Percentiles rank a stretch among this genome's conserved stretches.
These are phyloP conservation scores for Gymnoscopelus braueri DNA, from an alignment of 2,797 vertebrate genomes.

Conservation along the genomic window DNA sequence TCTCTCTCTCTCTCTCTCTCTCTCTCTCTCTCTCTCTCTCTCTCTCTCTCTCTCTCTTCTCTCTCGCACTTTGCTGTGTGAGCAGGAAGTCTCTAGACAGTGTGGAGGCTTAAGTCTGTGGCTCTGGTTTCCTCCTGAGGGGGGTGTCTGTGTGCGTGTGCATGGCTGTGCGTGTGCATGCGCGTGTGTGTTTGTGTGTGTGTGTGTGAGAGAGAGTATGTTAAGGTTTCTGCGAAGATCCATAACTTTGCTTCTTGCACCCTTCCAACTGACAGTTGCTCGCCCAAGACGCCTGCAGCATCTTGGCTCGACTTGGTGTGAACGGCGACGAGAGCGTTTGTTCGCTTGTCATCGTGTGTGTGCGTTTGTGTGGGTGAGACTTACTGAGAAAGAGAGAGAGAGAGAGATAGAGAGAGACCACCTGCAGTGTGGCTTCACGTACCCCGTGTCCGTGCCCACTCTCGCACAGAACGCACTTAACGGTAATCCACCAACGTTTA, in stretches of 20 bases:
- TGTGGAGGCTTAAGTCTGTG: constrained; percentile 17
- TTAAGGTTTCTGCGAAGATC: neutral
- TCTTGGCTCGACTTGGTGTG: constrained; percentile 16
- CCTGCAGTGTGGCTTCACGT: constrained; percentile 19
- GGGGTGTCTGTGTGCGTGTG: neutral
- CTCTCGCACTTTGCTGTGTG: constrained; percentile 4
- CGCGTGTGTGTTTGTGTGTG: constrained; percentile 8
- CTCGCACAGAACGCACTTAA: no score
- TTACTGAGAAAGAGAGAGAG: neutral
- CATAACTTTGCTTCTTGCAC: neutral
- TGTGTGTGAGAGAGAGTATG: neutral
- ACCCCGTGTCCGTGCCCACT: neutral
- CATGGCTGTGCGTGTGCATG: neutral
- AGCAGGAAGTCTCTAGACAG: constrained; percentile 38
- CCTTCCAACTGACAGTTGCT: no score
- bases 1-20: neutral
- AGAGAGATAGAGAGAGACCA: constrained; percentile 36
- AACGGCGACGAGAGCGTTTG: constrained; percentile 5
- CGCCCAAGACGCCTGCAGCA: no score
- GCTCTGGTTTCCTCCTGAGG: constrained; percentile 22
- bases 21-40: neutral
- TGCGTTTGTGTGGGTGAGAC: neutral
- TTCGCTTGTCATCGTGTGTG: neutral
- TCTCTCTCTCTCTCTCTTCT: neutral
- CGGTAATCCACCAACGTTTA: no score